Evolutionary conservation across 2,888 invertebrate species (phyloP).

Genomic region (Acanthosepion pharaonis): DNA sequence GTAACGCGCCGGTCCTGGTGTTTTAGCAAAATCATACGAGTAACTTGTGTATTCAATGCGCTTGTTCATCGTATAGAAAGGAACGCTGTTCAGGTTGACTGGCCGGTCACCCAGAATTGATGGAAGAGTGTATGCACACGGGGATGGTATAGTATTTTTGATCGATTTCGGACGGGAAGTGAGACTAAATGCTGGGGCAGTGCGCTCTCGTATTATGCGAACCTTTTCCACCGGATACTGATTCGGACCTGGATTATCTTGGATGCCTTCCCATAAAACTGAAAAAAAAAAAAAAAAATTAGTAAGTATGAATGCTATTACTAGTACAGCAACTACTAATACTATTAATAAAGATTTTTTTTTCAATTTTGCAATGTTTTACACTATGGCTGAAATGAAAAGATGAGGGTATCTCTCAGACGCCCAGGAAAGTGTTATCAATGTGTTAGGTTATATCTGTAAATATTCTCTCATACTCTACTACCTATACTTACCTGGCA

Average conservation of each 20-base stretch:
- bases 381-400: too few species aligned
- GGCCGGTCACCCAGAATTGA: not conserved
- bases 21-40: constrained; percentile 41
- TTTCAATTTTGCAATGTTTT: too few species aligned
- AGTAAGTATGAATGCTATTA: not conserved
- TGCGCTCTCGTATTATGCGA: not conserved
- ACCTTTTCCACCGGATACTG: not conserved
- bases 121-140: constrained; percentile 6
- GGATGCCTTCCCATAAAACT: constrained; percentile 42
- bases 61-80: not conserved
- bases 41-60: not conserved
- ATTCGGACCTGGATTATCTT: constrained; percentile 1
- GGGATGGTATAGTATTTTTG: not conserved
- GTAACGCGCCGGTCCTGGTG: constrained; percentile 25
- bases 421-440: too few species aligned
- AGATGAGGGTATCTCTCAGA: too few species aligned
- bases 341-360: too few species aligned
- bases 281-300: not conserved
- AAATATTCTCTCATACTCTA: too few species aligned
- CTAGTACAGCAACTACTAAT: too few species aligned
- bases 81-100: not conserved
- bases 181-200: not conserved
- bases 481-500: too few species aligned
- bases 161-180: not conserved
- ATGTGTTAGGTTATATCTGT: too few species aligned